Evolutionary conservation across 2,113 vertebrate genomes (phyloP).

Genomic region (human): DNA sequence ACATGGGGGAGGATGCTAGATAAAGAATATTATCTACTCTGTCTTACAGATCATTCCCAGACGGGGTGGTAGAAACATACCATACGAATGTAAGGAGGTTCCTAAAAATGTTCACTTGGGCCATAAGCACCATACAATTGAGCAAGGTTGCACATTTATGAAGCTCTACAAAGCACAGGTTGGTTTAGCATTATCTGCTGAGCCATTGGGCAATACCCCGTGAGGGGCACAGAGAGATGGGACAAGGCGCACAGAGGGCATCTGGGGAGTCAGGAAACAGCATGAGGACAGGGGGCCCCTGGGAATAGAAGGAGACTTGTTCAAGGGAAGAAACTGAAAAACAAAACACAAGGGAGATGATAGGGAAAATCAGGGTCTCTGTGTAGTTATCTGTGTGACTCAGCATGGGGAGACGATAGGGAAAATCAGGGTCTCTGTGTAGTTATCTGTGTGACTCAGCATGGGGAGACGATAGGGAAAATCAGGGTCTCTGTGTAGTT

Average conservation of each 20-base stretch:
- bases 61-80: neutral
- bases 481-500: neutral
- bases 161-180: neutral
- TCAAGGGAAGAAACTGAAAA: neutral
- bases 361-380: too few species aligned
- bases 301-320: neutral
- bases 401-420: neutral
- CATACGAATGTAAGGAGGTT: neutral
- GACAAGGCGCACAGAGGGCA: neutral
- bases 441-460: neutral
- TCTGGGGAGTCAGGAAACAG: neutral
- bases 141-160: neutral
- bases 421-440: neutral
- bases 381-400: too few species aligned
- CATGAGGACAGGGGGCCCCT: neutral
- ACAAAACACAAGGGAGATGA: neutral
- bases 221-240: neutral
- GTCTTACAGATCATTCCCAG: neutral
- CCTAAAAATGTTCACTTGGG: neutral
- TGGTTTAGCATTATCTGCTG: neutral
- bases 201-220: neutral
- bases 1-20: neutral
- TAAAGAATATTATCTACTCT: neutral
- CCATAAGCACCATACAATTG: too few species aligned
- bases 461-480: rapidly evolving